Evolutionary conservation across 2,113 vertebrate genomes (phyloP).

Genomic region (Corvus hawaiiensis): DNA sequence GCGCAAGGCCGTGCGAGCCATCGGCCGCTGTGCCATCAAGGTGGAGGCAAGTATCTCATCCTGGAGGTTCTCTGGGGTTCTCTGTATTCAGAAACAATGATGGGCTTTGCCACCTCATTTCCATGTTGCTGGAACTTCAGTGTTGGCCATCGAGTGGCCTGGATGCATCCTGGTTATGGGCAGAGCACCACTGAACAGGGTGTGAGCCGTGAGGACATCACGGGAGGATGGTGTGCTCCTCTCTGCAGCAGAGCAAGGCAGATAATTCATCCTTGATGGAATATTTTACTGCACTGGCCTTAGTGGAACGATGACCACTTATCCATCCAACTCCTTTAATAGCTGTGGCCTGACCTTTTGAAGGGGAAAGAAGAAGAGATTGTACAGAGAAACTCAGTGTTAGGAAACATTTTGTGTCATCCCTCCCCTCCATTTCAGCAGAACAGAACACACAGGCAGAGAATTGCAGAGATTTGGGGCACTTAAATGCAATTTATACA

Average conservation of each 20-base stretch:
- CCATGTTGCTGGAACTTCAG: background rate
- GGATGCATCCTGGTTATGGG: accelerated
- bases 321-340: background rate
- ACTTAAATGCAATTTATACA: background rate
- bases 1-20: slow-evolving; percentile 95
- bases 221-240: background rate
- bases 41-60: slow-evolving; percentile 81
- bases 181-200: background rate
- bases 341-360: background rate
- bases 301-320: background rate
- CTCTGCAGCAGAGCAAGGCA: background rate
- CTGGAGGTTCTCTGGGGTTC: background rate
- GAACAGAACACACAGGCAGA: background rate
- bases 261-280: background rate
- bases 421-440: background rate
- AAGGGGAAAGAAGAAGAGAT: background rate
- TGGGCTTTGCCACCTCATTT: background rate
- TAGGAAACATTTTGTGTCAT: background rate
- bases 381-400: background rate
- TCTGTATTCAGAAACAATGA: background rate
- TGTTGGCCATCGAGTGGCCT: background rate
- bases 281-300: background rate
- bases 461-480: background rate
- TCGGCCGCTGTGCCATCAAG: slow-evolving; percentile 97
- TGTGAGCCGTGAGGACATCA: background rate